Percentiles rank a stretch among this genome's conserved stretches.
phyloP scores from a whole-genome alignment of 2,113 vertebrate species.

The Callipepla californica region DNA sequence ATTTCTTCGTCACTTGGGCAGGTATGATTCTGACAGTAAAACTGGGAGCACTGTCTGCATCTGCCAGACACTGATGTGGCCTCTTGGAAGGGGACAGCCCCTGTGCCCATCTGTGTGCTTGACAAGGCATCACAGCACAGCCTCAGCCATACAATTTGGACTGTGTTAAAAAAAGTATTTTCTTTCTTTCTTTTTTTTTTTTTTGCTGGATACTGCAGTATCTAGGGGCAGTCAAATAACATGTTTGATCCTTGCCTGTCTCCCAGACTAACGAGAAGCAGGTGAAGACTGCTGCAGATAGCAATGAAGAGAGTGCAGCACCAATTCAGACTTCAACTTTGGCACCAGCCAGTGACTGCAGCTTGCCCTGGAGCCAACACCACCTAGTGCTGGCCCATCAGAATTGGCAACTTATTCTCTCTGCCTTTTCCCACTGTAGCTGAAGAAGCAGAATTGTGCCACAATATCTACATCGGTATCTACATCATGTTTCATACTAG shows the following conservation, averaged over 20 bases:
- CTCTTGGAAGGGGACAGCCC: not conserved
- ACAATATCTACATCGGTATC: rapidly evolving
- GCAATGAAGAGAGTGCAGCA: not conserved
- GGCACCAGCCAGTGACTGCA: not conserved
- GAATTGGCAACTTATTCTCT: not conserved
- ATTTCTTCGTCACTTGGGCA: not conserved
- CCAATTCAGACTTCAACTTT: not conserved
- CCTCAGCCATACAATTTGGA: not conserved
- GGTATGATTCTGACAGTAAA: not conserved
- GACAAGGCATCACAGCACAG: not conserved
- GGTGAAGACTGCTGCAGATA: not conserved
- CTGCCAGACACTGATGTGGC: not conserved
- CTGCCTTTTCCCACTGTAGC: not conserved
- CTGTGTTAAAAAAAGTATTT: not conserved
- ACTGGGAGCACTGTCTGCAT: not conserved
- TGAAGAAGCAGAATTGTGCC: not conserved
- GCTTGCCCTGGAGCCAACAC: not conserved
- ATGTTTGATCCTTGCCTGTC: not conserved
- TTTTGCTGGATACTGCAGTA: not conserved
- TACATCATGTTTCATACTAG: not conserved
- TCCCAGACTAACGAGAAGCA: not conserved
- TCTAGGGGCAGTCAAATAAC: not conserved
- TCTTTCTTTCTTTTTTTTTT: too few relatives aligned
- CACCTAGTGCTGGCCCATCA: not conserved
- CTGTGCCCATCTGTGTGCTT: not conserved